Percentiles rank a stretch among this genome's conserved stretches.
These are phyloP conservation scores for Campaea margaritaria DNA, from an alignment of 2,888 invertebrate species.

Conservation along the genomic window DNA sequence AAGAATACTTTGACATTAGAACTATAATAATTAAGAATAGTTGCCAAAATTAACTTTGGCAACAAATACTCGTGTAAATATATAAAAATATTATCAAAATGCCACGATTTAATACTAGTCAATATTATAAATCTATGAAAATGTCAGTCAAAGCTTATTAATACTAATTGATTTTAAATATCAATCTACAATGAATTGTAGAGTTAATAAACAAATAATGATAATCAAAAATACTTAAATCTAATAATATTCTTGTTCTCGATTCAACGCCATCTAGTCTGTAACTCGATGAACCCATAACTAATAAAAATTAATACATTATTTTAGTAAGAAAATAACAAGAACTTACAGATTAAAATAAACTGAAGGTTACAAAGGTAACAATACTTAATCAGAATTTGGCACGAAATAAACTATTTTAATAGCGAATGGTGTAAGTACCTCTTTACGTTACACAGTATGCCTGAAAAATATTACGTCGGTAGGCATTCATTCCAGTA, in stretches of 20 bases:
- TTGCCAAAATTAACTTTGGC: conserved; percentile 22
- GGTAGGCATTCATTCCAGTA: too few relatives aligned
- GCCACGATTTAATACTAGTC: conserved; percentile 39
- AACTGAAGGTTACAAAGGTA: too few relatives aligned
- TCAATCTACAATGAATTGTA: conserved; percentile 35
- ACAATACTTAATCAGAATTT: background rate
- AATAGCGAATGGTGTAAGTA: too few relatives aligned
- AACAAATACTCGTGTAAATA: conserved; percentile 27
- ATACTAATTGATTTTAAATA: conserved; percentile 41
- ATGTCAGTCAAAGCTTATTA: conserved; percentile 45
- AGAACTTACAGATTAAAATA: background rate
- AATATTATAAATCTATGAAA: conserved; percentile 36
- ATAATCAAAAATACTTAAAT: conserved; percentile 17
- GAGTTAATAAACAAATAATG: conserved; percentile 18
- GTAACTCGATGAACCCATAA: conserved; percentile 15
- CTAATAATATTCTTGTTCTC: conserved; percentile 14
- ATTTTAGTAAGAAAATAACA: too few relatives aligned
- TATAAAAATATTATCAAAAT: conserved; percentile 30
- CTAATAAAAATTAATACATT: too few relatives aligned
- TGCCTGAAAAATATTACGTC: too few relatives aligned
- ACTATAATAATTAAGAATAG: background rate
- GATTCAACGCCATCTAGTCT: conserved; percentile 30
- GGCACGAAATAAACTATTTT: background rate
- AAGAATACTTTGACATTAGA: conserved; percentile 12
- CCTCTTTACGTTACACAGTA: too few relatives aligned